Evolutionary conservation across 2,888 invertebrate genomes (phyloP).

Genomic region (Lasioglossum oenotherae): DNA sequence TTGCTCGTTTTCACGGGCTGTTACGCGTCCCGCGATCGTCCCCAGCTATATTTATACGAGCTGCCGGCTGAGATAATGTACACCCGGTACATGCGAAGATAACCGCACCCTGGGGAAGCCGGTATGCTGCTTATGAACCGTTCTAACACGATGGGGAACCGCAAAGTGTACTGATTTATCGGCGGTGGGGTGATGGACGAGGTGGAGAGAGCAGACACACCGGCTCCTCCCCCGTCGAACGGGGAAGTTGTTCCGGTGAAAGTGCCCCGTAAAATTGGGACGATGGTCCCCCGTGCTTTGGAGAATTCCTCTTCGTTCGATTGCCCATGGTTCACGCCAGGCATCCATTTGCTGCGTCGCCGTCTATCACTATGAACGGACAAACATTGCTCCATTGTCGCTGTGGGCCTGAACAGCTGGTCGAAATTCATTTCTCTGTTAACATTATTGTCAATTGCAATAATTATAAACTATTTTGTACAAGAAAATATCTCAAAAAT

Average conservation of each 20-base stretch:
- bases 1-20: slow-evolving; percentile 58
- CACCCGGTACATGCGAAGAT: slow-evolving; percentile 82
- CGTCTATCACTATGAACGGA: neutral
- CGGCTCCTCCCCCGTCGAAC: neutral
- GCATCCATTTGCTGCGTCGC: neutral
- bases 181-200: slow-evolving; percentile 81
- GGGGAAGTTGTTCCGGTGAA: neutral
- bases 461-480: too few relatives aligned
- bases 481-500: too few relatives aligned
- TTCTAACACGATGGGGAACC: slow-evolving; percentile 83
- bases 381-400: neutral
- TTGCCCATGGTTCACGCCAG: neutral
- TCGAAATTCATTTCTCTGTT: neutral
- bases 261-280: neutral
- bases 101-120: slow-evolving; percentile 81
- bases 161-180: slow-evolving; percentile 83
- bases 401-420: neutral
- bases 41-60: slow-evolving; percentile 75
- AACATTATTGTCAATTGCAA: too few relatives aligned
- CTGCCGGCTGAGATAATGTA: slow-evolving; percentile 77
- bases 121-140: slow-evolving; percentile 77
- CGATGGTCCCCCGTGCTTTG: neutral
- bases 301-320: neutral
- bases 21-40: slow-evolving; percentile 43
- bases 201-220: slow-evolving; percentile 41